Base-by-base conservation (phyloP, 64 coral and sea anemone genomes). In the Platygyra sinensis region DNA sequence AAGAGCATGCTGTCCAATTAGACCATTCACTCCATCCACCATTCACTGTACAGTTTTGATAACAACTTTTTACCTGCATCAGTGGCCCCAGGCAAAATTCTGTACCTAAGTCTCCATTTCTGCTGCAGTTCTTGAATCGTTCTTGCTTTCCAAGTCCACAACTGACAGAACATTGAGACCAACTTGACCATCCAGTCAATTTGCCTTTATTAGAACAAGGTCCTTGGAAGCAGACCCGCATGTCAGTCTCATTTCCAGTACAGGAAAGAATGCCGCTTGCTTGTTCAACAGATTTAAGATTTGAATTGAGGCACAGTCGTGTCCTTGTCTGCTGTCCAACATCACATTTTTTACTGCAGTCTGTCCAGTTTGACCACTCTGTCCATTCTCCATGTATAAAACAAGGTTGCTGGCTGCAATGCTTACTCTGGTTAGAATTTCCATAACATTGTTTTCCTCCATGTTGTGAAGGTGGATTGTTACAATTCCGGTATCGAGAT, bases 21-120 rank as follows among this genome's bases (percentile, higher is more conserved):
- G 91, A 91, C 95, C 95, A 97, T 6, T 7, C 60, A 60, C 82
- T 83, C 95, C 95, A 97, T 73, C 88, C 93, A 62, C 93, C 93
- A 80, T 87, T 87, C 7, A 91, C 77, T 24, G 52, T 36, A 24
- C 94, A 95, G n/a, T 82, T 14, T 57, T 28, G 49, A 1, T 64
- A 39, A 79, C 93, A 94, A 49, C 60, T 82, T 74, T 83, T 72
- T 24, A 71, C 62, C 77, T 91, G 86, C 51, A 77, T 18, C 2
- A 38, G 4, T 88, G 86, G n/a, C 20, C 50, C 72, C 5, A 29
- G 31, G 10, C 81, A 85, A 85, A 19, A n/a, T 71, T 72, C 81
- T 71, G 36, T 6, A 69, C 65, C 5, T n/a, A 10, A 27, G 22
- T n/a, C 62, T 85, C 67, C 62, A 15, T 31, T 38, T 85, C 72